Conservation (phyloP, 2,113 vertebrate genomes). For the Cyanoramphus novaezelandiae region DNA sequence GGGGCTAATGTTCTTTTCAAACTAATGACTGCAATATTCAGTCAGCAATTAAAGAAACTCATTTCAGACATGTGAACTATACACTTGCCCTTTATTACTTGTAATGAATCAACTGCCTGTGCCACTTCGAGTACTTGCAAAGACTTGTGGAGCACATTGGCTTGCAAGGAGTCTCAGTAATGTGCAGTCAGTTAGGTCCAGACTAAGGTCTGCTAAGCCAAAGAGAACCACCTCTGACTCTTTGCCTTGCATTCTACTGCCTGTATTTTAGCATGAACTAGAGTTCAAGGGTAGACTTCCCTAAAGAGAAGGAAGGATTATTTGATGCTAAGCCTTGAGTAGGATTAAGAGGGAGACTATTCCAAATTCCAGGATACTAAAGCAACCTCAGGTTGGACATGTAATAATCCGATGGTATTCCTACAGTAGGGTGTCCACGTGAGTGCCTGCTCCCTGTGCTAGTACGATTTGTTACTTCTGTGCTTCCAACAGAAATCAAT, state of each 20-base stretch:
- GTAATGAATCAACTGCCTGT: conserved; percentile 24
- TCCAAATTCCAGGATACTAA: neutral
- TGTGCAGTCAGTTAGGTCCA: neutral
- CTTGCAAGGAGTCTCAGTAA: neutral
- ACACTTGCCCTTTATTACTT: conserved; percentile 33
- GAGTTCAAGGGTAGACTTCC: neutral
- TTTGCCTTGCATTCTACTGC: neutral
- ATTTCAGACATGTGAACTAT: conserved; percentile 21
- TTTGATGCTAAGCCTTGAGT: neutral
- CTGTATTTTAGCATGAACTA: neutral
- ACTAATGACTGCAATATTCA: conserved; percentile 51
- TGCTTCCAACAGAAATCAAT: neutral
- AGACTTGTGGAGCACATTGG: neutral
- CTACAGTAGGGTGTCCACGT: neutral
- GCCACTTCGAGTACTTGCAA: neutral
- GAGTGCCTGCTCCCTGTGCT: neutral
- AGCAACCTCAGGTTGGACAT: neutral
- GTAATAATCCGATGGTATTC: neutral
- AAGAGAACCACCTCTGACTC: neutral
- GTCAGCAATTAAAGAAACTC: conserved; percentile 45
- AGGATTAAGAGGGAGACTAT: neutral
- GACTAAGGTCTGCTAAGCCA: neutral
- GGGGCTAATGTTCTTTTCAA: conserved; percentile 37
- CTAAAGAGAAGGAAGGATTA: neutral
- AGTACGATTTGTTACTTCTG: neutral